Conservation (phyloP, 1,140 invertebrate genomes). For the Drosophila nikananu region DNA sequence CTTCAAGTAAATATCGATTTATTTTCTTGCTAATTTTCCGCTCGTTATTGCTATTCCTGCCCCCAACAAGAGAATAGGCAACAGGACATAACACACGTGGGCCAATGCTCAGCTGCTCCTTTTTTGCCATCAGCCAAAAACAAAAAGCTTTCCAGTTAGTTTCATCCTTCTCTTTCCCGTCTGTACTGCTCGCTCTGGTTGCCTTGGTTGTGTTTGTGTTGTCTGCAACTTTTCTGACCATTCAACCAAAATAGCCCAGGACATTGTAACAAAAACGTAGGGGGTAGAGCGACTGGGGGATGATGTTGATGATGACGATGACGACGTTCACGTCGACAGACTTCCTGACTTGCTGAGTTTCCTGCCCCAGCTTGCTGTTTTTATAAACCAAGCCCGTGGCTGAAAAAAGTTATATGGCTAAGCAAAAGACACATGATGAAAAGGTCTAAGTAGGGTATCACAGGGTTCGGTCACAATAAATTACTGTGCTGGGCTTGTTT, state of each 20-base stretch:
- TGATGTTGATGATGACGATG: slow-evolving; percentile 30
- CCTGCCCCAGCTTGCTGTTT: slow-evolving; percentile 45
- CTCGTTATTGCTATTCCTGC: slow-evolving; percentile 59
- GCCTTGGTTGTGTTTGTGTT: slow-evolving; percentile 55
- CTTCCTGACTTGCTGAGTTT: slow-evolving; percentile 70
- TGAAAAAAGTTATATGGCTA: slow-evolving; percentile 27
- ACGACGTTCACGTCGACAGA: slow-evolving; percentile 42
- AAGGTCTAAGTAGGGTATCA: slow-evolving; percentile 25
- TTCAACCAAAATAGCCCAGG: slow-evolving; percentile 67
- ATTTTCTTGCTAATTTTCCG: slow-evolving; percentile 70
- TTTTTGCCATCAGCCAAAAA: slow-evolving; percentile 40
- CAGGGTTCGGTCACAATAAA: slow-evolving; percentile 18
- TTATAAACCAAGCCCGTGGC: slow-evolving; percentile 21
- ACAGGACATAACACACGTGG: slow-evolving; percentile 32
- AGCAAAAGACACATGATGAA: slow-evolving; percentile 39
- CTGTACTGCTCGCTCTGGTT: slow-evolving; percentile 31
- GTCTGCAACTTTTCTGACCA: slow-evolving; percentile 72
- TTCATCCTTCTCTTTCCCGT: slow-evolving; percentile 9
- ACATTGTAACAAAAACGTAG: slow-evolving; percentile 68
- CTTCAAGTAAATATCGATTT: slow-evolving; percentile 60
- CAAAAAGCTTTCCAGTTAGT: slow-evolving; percentile 26
- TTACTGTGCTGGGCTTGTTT: slow-evolving; percentile 13
- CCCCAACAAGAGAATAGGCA: slow-evolving; percentile 22
- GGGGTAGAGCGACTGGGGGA: slow-evolving; percentile 25
- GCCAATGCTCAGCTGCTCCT: slow-evolving; percentile 26